Evolutionary conservation across 2,113 vertebrate genomes (phyloP).

Genomic region (Melanocharis versteri): DNA sequence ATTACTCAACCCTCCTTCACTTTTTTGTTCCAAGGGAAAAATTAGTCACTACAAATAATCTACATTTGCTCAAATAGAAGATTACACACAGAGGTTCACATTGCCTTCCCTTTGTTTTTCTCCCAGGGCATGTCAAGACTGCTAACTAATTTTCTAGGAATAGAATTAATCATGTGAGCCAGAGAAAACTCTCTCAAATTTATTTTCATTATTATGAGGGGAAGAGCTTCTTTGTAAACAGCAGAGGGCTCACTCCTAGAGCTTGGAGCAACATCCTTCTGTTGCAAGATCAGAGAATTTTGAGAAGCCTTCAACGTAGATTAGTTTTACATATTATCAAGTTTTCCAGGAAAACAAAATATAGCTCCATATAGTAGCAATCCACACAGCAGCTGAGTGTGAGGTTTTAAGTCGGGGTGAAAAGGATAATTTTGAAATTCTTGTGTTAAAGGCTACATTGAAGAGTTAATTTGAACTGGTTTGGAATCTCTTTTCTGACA

Average conservation of each 20-base stretch:
- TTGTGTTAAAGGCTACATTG: neutral
- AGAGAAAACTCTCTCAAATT: neutral
- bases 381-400: neutral
- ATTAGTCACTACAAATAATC: slow-evolving; percentile 1
- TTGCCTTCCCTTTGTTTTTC: slow-evolving; percentile 1
- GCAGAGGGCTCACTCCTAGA: neutral
- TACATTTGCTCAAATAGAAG: neutral
- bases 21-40: slow-evolving; percentile 14
- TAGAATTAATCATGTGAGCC: neutral
- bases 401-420: neutral
- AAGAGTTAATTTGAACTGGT: neutral
- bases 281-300: neutral
- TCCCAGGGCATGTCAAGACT: neutral
- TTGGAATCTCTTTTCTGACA: neutral
- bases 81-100: neutral
- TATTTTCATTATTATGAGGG: neutral
- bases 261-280: neutral
- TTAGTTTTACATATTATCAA: neutral
- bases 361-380: neutral
- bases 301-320: neutral
- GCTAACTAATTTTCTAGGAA: slow-evolving; percentile 36
- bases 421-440: neutral
- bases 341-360: neutral
- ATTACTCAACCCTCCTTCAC: neutral
- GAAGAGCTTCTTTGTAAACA: neutral